These are phyloP conservation scores for Bombus huntii DNA, from an alignment of 1,140 invertebrate genomes.

Conservation along the genomic window DNA sequence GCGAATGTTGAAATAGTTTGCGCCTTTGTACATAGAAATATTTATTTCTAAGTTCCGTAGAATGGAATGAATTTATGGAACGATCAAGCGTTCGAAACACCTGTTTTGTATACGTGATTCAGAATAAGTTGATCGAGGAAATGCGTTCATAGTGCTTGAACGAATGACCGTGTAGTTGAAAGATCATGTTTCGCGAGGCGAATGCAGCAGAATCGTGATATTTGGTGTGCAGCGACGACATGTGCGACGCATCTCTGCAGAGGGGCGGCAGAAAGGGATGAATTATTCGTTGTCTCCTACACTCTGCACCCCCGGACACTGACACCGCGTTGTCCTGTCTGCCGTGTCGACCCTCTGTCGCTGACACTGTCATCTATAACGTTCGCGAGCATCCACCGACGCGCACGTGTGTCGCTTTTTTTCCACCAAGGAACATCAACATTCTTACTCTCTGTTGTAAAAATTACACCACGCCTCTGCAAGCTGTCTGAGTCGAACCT, in stretches of 20 bases:
- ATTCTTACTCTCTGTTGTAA: background rate
- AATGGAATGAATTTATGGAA: background rate
- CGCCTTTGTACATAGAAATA: background rate
- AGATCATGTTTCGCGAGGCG: conserved; percentile 22
- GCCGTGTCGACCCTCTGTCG: conserved; percentile 69
- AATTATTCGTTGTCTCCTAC: conserved; percentile 80
- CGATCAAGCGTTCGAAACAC: background rate
- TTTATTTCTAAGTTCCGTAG: background rate
- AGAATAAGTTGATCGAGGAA: background rate
- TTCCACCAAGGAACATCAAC: conserved; percentile 9
- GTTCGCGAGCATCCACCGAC: conserved; percentile 48
- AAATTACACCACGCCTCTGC: background rate
- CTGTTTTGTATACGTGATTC: background rate
- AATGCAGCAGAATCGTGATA: conserved; percentile 18
- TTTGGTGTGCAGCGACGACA: conserved; percentile 52
- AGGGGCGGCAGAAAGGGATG: conserved; percentile 68
- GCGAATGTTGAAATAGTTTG: too few relatives aligned
- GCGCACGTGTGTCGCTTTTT: conserved; percentile 3
- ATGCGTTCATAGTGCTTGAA: background rate
- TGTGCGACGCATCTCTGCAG: conserved; percentile 66
- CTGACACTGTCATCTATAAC: conserved; percentile 77
- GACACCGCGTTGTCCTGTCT: conserved; percentile 71
- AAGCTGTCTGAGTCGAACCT: background rate
- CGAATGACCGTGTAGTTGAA: conserved; percentile 7
- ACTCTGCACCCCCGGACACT: conserved; percentile 74